Percentiles rank a stretch among this genome's conserved stretches.
Evolutionary conservation across 2,797 vertebrate genomes (phyloP).

Genomic region (Spinus olivaceus): DNA sequence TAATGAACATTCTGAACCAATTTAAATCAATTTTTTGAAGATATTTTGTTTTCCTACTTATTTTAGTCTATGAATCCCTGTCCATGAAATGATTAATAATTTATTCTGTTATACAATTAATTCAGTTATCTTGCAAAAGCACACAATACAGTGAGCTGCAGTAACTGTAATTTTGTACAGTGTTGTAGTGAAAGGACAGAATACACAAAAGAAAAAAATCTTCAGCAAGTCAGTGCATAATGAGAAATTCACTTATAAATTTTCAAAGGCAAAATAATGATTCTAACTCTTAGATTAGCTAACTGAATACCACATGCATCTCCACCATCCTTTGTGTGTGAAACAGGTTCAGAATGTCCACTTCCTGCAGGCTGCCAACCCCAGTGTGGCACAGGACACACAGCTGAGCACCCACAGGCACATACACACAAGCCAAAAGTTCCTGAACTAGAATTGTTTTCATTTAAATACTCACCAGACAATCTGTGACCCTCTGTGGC

Average conservation of each 20-base stretch:
- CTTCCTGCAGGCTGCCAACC: neutral
- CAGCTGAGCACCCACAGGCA: neutral
- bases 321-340: neutral
- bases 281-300: neutral
- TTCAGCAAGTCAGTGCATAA: neutral
- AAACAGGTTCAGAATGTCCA: neutral
- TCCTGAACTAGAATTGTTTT: neutral
- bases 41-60: neutral
- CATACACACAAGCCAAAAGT: neutral
- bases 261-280: neutral
- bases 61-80: neutral
- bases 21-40: neutral
- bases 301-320: neutral
- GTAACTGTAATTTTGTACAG: neutral
- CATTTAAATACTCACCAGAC: slow-evolving; percentile 27
- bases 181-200: neutral
- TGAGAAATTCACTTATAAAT: neutral
- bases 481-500: slow-evolving; percentile 55
- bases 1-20: neutral
- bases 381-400: neutral
- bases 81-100: neutral
- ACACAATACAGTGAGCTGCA: neutral
- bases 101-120: neutral
- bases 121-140: neutral
- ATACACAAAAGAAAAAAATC: neutral